Evolutionary conservation across 2,888 invertebrate species (phyloP), one percentile per base, ranked within the genome.

Genomic region (Lasius platythorax): DNA sequence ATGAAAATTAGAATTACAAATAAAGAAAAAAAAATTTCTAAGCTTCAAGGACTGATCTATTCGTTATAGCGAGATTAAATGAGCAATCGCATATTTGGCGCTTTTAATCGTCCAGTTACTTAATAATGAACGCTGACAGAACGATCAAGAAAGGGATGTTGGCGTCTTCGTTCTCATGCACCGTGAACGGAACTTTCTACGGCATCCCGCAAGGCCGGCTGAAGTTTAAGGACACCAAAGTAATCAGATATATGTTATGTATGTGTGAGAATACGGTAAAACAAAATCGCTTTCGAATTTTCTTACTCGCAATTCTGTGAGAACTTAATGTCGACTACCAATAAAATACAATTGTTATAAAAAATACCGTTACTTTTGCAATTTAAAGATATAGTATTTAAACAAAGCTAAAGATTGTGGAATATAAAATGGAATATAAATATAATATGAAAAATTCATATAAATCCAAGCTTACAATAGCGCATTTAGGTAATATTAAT

Each of bases 181-280:
- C 56, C 43, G 61, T 86, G 82, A 82, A 87, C 86, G 37, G 76
- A 83, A 90, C 85, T 88, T 91, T 88, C 84, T 89, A 89, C 63
- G 90, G 90, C 43, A 86, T 89, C 89, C 66, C 75, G 58, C 64
- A 85, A 85, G 82, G 74, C 56, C 83, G 82, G 46, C 53, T 23
- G 83, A 85, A n/a, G 82, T 64, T 68, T 76, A 53, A 81, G 75
- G 23, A 4, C 23, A 53, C 23, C 18, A 9, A 61, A 68, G 74
- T 63, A 68, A 72, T 75, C 40, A 30, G 56, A 79, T 43, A 64
- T 79, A 74, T 4, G 46, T n/a, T 30, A 79, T 43, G 61, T 79
- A 74, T 4, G 46, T n/a, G 30, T 8, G 53, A 5, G 4, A 0
- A 8, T 30, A 56, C 15, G 8, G 12, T 15, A 0, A 56, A 58